Conservation (phyloP, 2,797 vertebrate species). For the Amblyraja radiata region DNA sequence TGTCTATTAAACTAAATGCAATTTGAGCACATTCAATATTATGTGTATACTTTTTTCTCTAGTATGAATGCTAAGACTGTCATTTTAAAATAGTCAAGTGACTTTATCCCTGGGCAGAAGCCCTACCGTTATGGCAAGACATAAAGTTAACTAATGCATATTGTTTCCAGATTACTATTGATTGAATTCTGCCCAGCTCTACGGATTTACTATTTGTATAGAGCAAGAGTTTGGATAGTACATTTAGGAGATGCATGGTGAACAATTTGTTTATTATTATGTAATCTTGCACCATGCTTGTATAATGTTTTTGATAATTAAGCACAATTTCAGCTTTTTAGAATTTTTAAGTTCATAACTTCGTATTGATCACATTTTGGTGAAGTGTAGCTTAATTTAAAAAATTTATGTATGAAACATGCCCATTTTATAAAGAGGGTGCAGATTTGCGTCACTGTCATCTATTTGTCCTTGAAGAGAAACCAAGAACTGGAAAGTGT, state of each 20-base stretch:
- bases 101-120: not conserved
- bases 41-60: not conserved
- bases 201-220: not conserved
- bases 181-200: not conserved
- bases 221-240: not conserved
- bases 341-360: not conserved
- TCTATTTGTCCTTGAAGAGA: slow-evolving; percentile 5
- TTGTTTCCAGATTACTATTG: not conserved
- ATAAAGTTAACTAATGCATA: not conserved
- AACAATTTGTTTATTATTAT: not conserved
- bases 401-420: not conserved
- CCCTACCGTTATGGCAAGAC: not conserved
- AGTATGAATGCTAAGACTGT: not conserved
- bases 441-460: not conserved
- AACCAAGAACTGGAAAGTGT: not conserved
- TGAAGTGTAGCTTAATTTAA: not conserved
- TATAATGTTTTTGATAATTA: not conserved
- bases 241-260: not conserved
- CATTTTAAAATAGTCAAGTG: not conserved
- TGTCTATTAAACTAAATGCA: not conserved
- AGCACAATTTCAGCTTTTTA: not conserved
- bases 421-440: not conserved
- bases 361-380: too few species aligned
- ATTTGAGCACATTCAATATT: not conserved
- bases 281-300: not conserved